Conservation (phyloP, 2,888 invertebrate genomes). For the Coremacera marginata region DNA sequence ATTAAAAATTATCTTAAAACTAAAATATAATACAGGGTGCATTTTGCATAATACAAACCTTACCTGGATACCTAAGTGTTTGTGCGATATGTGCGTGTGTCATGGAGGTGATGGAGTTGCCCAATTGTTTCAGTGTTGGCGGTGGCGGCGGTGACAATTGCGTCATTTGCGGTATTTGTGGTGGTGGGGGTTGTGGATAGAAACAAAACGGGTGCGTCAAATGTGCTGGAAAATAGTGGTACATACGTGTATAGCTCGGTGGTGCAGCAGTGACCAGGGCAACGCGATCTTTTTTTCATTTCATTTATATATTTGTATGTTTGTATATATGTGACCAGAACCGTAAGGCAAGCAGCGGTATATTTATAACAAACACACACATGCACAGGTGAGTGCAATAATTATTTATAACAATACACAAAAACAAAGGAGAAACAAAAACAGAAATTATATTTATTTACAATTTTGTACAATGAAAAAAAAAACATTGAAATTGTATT, state of each 20-base stretch:
- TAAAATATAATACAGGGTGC: not conserved
- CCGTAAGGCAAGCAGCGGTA: not conserved
- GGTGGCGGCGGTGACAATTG: constrained; percentile 59
- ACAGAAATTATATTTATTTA: constrained; percentile 13
- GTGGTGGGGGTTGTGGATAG: constrained; percentile 69
- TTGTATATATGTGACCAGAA: not conserved
- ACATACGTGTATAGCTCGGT: constrained; percentile 75
- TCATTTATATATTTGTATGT: too few species aligned
- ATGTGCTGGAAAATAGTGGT: constrained; percentile 74
- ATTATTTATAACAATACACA: not conserved
- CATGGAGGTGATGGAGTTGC: constrained; percentile 51
- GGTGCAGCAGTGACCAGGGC: constrained; percentile 75
- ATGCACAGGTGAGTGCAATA: not conserved
- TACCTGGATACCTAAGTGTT: constrained; percentile 70
- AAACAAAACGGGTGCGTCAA: constrained; percentile 71
- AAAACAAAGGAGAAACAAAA: not conserved
- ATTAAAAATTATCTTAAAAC: not conserved
- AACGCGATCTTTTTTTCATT: constrained; percentile 72
- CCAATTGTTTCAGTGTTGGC: constrained; percentile 67
- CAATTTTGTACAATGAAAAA: not conserved
- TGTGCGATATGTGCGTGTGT: constrained; percentile 69
- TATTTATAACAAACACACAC: not conserved
- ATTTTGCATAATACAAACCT: constrained; percentile 46
- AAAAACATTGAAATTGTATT: not conserved
- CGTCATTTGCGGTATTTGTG: constrained; percentile 60